Conservation (phyloP, 2,797 vertebrate species). For the Coregonus ussuriensis region DNA sequence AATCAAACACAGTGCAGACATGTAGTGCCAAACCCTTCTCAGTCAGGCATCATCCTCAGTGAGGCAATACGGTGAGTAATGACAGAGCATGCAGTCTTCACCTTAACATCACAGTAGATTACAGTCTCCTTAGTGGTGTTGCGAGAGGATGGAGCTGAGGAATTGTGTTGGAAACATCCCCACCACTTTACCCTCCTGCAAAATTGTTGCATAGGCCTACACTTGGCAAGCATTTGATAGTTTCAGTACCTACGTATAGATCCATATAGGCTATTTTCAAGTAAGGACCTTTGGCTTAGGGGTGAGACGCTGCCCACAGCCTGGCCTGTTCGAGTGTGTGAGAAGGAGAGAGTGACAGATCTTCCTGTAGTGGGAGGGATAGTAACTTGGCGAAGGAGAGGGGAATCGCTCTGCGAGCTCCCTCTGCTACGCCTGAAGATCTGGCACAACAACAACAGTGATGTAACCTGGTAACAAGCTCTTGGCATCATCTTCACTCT, state of each 20-base stretch:
- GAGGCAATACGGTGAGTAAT: conserved; percentile 58
- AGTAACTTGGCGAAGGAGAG: conserved; percentile 70
- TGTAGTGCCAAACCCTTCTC: conserved; percentile 47
- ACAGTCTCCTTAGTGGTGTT: conserved; percentile 31
- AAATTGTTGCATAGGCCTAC: no score
- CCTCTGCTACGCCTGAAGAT: conserved; percentile 74
- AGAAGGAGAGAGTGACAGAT: conserved; percentile 57
- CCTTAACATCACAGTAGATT: conserved; percentile 44
- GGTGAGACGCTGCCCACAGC: conserved; percentile 34
- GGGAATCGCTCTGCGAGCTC: conserved; percentile 71
- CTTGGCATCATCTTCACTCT: conserved; percentile 72
- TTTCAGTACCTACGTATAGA: no score
- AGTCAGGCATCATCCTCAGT: conserved; percentile 39
- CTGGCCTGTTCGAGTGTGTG: conserved; percentile 18
- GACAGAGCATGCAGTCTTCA: conserved; percentile 53
- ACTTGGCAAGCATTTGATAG: no score
- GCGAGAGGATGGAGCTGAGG: conserved; percentile 40
- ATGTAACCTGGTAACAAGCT: conserved; percentile 83
- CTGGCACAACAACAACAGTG: conserved; percentile 75
- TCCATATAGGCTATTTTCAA: no score
- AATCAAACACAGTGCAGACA: conserved; percentile 47
- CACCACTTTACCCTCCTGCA: conserved; percentile 38
- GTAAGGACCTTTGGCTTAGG: no score
- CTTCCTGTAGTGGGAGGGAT: conserved; percentile 69
- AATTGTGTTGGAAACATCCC: conserved; percentile 45